phyloP scores from a whole-genome alignment of 2,888 invertebrate genomes.

The Melieria omissa region DNA sequence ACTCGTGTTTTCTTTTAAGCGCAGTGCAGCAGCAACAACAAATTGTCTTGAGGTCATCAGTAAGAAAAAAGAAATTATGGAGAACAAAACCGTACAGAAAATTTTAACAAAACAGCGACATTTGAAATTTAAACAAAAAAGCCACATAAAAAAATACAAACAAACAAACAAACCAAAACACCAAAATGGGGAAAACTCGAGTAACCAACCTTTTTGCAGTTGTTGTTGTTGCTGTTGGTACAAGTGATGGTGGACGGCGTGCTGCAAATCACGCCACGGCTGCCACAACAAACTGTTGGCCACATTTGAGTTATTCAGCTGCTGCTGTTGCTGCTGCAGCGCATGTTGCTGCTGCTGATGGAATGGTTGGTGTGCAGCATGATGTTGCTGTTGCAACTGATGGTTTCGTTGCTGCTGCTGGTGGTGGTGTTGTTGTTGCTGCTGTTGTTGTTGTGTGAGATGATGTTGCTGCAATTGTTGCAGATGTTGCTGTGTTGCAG shows the following conservation, averaged over 20 bases:
- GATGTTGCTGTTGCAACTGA: slow-evolving; percentile 43
- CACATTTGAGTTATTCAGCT: slow-evolving; percentile 56
- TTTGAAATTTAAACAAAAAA: not conserved
- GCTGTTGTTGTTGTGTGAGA: slow-evolving; percentile 43
- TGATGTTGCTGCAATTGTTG: slow-evolving; percentile 29
- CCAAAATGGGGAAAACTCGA: not conserved
- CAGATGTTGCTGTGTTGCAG: slow-evolving; percentile 41
- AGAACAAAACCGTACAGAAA: no score
- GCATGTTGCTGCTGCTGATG: slow-evolving; percentile 38
- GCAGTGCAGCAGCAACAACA: no score
- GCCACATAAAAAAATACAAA: not conserved
- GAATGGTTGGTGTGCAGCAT: slow-evolving; percentile 36
- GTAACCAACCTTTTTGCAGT: slow-evolving; percentile 55
- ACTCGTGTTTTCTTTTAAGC: no score
- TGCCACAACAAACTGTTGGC: slow-evolving; percentile 64
- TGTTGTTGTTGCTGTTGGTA: slow-evolving; percentile 60
- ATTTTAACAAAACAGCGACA: no score
- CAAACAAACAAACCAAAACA: not conserved
- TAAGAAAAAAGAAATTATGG: no score
- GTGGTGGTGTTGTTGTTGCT: slow-evolving; percentile 39
- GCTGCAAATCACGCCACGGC: slow-evolving; percentile 64
- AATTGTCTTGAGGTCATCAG: no score
- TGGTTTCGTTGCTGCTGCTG: slow-evolving; percentile 39
- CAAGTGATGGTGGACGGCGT: slow-evolving; percentile 61
- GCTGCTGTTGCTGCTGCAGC: slow-evolving; percentile 45